phyloP scores from a whole-genome alignment of 2,113 vertebrate species.

The Globicephala melas region DNA sequence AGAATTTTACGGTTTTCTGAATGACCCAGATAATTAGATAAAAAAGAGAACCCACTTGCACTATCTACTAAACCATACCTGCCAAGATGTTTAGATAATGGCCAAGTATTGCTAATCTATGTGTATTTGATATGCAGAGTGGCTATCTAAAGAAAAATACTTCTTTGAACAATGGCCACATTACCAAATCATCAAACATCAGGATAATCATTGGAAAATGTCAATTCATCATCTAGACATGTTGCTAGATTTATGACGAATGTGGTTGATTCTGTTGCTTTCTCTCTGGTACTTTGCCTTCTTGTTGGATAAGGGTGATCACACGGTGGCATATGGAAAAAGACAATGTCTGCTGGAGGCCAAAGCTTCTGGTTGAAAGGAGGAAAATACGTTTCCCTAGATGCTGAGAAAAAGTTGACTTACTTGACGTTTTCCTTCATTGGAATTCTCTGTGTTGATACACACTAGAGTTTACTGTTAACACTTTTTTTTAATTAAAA shows the following conservation, averaged over 20 bases:
- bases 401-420: neutral
- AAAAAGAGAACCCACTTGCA: neutral
- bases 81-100: neutral
- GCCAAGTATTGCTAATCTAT: neutral
- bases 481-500: neutral
- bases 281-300: neutral
- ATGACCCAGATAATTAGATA: neutral
- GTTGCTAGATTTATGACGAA: neutral
- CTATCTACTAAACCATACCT: neutral
- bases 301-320: neutral
- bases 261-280: neutral
- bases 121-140: neutral
- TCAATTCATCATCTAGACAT: neutral
- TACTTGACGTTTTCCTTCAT: neutral
- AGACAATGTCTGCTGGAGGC: neutral
- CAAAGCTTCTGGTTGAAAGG: neutral
- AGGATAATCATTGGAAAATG: neutral
- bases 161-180: neutral
- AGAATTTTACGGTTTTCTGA: neutral
- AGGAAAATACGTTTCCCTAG: neutral
- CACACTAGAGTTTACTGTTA: neutral
- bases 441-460: neutral
- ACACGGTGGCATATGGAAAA: neutral
- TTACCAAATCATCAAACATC: neutral
- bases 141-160: neutral